These are phyloP conservation scores for Drosophila prostipennis DNA, from an alignment of 2,888 invertebrate species.

Conservation along the genomic window DNA sequence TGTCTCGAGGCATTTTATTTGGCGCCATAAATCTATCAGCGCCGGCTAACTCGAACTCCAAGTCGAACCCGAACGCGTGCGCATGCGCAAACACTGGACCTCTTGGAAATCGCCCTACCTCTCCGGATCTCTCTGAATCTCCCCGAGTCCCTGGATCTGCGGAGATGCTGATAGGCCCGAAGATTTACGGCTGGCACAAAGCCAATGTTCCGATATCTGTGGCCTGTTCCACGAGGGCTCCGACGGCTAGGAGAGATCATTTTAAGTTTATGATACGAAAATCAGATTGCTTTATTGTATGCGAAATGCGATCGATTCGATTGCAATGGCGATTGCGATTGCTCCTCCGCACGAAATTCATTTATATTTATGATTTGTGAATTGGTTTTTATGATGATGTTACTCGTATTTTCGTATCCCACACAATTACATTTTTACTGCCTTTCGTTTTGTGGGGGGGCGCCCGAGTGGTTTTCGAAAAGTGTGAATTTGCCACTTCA, in stretches of 20 bases:
- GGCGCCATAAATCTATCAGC: conserved; percentile 83
- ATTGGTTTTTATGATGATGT: conserved; percentile 82
- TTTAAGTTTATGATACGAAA: conserved; percentile 76
- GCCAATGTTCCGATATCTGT: conserved; percentile 49
- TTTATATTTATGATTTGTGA: conserved; percentile 83
- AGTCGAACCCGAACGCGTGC: conserved; percentile 62
- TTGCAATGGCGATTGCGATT: conserved; percentile 51
- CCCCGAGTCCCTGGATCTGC: conserved; percentile 36
- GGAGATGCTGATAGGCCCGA: conserved; percentile 67
- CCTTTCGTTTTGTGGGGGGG: conserved; percentile 14
- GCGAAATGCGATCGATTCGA: conserved; percentile 72
- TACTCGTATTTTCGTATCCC: conserved; percentile 49
- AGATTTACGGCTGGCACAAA: conserved; percentile 73
- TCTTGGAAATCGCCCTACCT: conserved; percentile 12
- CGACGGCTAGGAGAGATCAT: conserved; percentile 54
- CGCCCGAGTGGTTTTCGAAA: conserved; percentile 40
- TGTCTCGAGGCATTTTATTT: conserved; percentile 82
- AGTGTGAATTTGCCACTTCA: conserved; percentile 82
- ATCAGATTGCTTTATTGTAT: conserved; percentile 79
- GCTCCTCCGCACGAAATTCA: conserved; percentile 64
- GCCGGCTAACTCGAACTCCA: conserved; percentile 41
- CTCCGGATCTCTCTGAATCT: conserved; percentile 12
- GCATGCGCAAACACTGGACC: conserved; percentile 70
- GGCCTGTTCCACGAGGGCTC: background rate
- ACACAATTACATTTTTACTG: conserved; percentile 77